A percentile compares a stretch with the other conserved stretches of the same genome.
These are phyloP conservation scores for Podarcis cretensis DNA, from an alignment of 2,113 vertebrate genomes.

Conservation along the genomic window DNA sequence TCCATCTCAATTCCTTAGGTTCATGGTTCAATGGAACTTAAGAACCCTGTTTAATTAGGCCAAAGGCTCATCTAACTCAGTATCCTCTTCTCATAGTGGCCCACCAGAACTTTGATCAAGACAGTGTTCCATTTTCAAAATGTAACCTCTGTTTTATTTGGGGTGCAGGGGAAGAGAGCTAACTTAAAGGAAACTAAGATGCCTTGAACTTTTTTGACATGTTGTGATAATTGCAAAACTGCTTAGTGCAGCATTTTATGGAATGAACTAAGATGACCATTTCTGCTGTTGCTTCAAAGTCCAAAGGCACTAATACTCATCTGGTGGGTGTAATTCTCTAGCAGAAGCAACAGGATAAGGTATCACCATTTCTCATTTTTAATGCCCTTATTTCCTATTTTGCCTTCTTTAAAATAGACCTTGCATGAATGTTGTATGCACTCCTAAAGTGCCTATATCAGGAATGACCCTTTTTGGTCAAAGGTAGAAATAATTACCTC, in stretches of 20 bases:
- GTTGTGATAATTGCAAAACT: constrained; percentile 34
- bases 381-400: background rate
- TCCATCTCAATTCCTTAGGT: too few relatives aligned
- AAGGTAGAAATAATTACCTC: background rate
- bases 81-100: too few relatives aligned
- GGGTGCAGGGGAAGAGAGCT: background rate
- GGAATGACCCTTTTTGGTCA: too few relatives aligned
- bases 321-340: background rate
- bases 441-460: background rate
- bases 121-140: background rate
- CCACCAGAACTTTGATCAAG: too few relatives aligned
- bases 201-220: background rate
- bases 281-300: background rate
- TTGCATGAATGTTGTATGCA: background rate
- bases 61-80: too few relatives aligned
- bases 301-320: accelerated
- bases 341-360: constrained; percentile 6
- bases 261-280: background rate
- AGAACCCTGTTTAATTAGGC: too few relatives aligned
- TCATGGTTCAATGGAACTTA: too few relatives aligned
- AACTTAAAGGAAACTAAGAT: background rate
- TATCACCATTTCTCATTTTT: background rate
- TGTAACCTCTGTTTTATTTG: background rate
- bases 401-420: background rate
- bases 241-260: background rate